Percentiles rank a stretch among this genome's conserved stretches.
Conservation (phyloP, 2,888 invertebrate genomes). For the Tetragonula carbonaria region DNA sequence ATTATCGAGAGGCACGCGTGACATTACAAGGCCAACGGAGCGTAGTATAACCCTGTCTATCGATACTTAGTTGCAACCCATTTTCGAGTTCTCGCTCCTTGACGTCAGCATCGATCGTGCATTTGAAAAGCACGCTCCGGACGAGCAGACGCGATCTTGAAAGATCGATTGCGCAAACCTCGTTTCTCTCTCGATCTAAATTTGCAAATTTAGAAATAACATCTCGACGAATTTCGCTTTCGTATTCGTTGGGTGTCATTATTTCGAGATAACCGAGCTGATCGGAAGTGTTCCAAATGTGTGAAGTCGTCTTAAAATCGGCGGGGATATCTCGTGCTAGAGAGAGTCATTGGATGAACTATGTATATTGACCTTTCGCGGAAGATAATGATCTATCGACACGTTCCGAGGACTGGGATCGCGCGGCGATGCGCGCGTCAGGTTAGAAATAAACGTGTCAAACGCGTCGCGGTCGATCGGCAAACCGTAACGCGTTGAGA, state of each 20-base stretch:
- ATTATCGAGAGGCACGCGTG: conserved; percentile 48
- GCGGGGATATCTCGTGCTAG: no score
- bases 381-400: conserved; percentile 19
- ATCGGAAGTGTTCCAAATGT: neutral
- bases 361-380: neutral
- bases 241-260: neutral
- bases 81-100: conserved; percentile 20
- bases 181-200: neutral
- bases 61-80: conserved; percentile 23
- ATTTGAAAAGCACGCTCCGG: conserved; percentile 5
- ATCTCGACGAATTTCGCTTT: neutral
- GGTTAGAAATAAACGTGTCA: conserved; percentile 34
- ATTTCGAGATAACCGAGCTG: neutral
- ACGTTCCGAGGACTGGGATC: conserved; percentile 9
- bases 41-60: neutral
- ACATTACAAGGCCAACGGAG: conserved; percentile 48
- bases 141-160: neutral
- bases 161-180: neutral
- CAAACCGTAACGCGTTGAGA: conserved; percentile 44
- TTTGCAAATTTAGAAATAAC: neutral
- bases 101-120: conserved; percentile 24
- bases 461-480: conserved; percentile 36
- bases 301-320: neutral
- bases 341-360: neutral
- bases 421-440: conserved; percentile 4